phyloP scores from a whole-genome alignment of 1,140 invertebrate species.

The Orius insidiosus region DNA sequence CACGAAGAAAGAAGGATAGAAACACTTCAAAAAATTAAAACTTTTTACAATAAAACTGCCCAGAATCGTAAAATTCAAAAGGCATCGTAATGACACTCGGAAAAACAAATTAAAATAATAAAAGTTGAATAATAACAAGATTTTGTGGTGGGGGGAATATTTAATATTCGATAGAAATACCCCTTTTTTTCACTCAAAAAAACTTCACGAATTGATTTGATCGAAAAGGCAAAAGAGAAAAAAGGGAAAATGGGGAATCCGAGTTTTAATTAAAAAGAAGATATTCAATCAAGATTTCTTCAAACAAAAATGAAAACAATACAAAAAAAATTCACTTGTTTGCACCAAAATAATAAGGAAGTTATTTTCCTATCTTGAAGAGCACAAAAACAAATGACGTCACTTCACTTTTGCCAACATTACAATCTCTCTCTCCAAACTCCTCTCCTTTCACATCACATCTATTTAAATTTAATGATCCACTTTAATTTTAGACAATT shows the following conservation, averaged over 20 bases:
- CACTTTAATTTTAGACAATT: too few species aligned
- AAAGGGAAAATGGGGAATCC: background rate
- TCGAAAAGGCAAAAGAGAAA: background rate
- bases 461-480: too few species aligned
- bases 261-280: background rate
- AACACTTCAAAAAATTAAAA: too few species aligned
- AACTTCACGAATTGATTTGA: background rate
- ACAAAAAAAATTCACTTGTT: background rate
- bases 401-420: background rate
- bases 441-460: too few species aligned
- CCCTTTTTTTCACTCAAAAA: constrained; percentile 1
- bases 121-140: background rate
- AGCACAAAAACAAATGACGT: constrained; percentile 16
- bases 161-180: background rate
- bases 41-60: too few species aligned
- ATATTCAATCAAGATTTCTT: background rate
- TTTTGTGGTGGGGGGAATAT: background rate
- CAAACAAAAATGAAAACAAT: constrained; percentile 2
- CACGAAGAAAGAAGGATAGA: too few species aligned
- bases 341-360: constrained; percentile 14
- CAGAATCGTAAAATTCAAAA: too few species aligned
- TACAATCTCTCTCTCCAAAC: too few species aligned
- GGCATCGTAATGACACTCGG: too few species aligned
- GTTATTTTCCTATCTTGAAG: constrained; percentile 14
- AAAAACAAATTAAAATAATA: too few species aligned